A percentile compares a stretch with the other conserved stretches of the same genome.
Conservation (phyloP, 2,888 invertebrate genomes). For the Dasypogon diadema region DNA sequence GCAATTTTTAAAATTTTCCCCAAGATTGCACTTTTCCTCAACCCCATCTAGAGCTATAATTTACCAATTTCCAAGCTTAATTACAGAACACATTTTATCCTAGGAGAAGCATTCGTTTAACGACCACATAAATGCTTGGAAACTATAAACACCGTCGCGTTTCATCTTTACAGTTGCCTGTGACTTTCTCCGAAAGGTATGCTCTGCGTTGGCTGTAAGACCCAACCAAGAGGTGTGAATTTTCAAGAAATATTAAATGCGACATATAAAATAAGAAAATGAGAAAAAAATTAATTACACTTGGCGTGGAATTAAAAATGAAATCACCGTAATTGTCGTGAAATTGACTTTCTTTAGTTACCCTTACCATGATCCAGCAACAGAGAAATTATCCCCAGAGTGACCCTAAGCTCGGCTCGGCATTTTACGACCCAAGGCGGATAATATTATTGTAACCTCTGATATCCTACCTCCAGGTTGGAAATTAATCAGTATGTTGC, state of each 20-base stretch:
- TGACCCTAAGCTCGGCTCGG: not conserved
- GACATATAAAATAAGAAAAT: conserved; percentile 33
- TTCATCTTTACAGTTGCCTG: not conserved
- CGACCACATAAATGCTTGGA: conserved; percentile 40
- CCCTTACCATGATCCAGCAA: not conserved
- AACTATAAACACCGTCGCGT: conserved; percentile 27
- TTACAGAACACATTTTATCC: conserved; percentile 68
- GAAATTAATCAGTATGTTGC: conserved; percentile 2
- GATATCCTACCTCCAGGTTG: not conserved
- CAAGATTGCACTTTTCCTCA: conserved; percentile 26
- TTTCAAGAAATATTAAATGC: conserved; percentile 35
- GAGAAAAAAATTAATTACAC: conserved; percentile 43
- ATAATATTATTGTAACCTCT: not conserved
- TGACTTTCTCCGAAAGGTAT: not conserved
- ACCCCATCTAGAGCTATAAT: conserved; percentile 60
- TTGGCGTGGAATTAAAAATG: conserved; percentile 23
- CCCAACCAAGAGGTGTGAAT: conserved; percentile 24
- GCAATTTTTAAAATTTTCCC: conserved; percentile 35
- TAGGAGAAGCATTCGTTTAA: conserved; percentile 53
- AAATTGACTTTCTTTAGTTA: conserved; percentile 15
- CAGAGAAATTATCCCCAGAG: not conserved
- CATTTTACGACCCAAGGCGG: not conserved
- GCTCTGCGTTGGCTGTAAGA: not conserved
- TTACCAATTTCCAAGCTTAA: conserved; percentile 67
- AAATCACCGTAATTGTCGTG: conserved; percentile 38